Percentiles rank a stretch among this genome's conserved stretches.
phyloP scores from a whole-genome alignment of 1,140 invertebrate genomes.

The Panagrolaimus sp. region DNA sequence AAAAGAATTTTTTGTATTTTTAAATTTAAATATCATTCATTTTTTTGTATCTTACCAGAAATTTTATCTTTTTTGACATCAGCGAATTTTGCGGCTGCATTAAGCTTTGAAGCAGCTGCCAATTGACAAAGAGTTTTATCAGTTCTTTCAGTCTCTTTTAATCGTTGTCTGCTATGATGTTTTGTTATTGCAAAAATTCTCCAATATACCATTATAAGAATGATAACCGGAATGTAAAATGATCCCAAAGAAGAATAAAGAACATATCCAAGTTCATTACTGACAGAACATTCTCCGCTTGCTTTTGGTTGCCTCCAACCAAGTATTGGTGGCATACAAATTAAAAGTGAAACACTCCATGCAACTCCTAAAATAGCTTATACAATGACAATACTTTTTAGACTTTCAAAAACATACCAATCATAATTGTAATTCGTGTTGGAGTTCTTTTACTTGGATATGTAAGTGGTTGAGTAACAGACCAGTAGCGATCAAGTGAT shows the following conservation, averaged over 20 bases:
- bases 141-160: conserved; percentile 53
- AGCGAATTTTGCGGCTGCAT: conserved; percentile 7
- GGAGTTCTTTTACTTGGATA: conserved; percentile 66
- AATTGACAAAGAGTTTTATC: conserved; percentile 47
- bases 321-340: conserved; percentile 88
- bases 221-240: conserved; percentile 62
- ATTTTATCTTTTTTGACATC: background rate
- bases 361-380: conserved; percentile 63
- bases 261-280: conserved; percentile 62
- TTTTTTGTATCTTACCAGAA: conserved; percentile 1
- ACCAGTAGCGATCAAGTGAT: conserved; percentile 60
- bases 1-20: no score
- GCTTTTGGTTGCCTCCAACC: conserved; percentile 70
- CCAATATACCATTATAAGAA: conserved; percentile 62
- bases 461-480: conserved; percentile 65
- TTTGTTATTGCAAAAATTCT: conserved; percentile 60
- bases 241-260: conserved; percentile 61
- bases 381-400: conserved; percentile 61
- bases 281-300: conserved; percentile 57
- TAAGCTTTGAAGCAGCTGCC: conserved; percentile 22
- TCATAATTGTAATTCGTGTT: conserved; percentile 63
- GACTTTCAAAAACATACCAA: conserved; percentile 54
- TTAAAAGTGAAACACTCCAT: conserved; percentile 84
- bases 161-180: conserved; percentile 56
- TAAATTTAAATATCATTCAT: no score